Evolutionary conservation across 2,888 invertebrate genomes (phyloP).

Genomic region (Patella ulyssiponensis): DNA sequence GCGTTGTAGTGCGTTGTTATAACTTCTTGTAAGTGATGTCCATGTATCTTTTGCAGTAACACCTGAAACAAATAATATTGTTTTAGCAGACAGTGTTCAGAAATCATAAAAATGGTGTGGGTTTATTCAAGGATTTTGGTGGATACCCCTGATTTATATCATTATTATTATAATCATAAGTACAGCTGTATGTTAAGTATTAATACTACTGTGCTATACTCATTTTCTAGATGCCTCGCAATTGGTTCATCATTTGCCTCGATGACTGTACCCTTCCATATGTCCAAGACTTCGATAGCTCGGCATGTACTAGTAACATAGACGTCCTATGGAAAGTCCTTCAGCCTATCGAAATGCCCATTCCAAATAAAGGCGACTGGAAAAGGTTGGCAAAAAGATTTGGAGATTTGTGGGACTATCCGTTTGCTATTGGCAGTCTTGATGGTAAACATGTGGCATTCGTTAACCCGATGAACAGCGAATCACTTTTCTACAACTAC

Average conservation of each 20-base stretch:
- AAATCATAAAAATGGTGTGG: slow-evolving; percentile 20
- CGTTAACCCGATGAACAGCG: background rate
- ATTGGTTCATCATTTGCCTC: slow-evolving; percentile 23
- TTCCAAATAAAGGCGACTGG: slow-evolving; percentile 23
- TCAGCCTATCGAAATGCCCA: slow-evolving; percentile 20
- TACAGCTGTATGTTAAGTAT: too few species aligned
- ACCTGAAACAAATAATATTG: slow-evolving; percentile 17
- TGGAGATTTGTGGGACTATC: slow-evolving; percentile 29
- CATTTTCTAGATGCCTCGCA: slow-evolving; percentile 20
- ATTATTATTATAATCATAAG: too few species aligned
- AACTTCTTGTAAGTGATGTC: slow-evolving; percentile 20
- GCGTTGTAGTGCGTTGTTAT: slow-evolving; percentile 17
- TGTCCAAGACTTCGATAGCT: slow-evolving; percentile 22
- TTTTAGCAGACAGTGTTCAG: slow-evolving; percentile 14
- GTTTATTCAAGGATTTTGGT: slow-evolving; percentile 20
- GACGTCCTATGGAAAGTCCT: slow-evolving; percentile 25
- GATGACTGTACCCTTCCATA: slow-evolving; percentile 25
- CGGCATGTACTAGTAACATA: slow-evolving; percentile 13
- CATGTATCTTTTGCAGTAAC: slow-evolving; percentile 18
- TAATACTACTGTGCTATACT: slow-evolving; percentile 17
- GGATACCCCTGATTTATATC: slow-evolving; percentile 17
- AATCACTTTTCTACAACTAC: background rate
- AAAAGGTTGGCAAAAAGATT: slow-evolving; percentile 23
- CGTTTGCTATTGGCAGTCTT: slow-evolving; percentile 26
- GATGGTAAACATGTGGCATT: slow-evolving; percentile 23